phyloP scores from a whole-genome alignment of 2,888 invertebrate species.

The Sisyra nigra region DNA sequence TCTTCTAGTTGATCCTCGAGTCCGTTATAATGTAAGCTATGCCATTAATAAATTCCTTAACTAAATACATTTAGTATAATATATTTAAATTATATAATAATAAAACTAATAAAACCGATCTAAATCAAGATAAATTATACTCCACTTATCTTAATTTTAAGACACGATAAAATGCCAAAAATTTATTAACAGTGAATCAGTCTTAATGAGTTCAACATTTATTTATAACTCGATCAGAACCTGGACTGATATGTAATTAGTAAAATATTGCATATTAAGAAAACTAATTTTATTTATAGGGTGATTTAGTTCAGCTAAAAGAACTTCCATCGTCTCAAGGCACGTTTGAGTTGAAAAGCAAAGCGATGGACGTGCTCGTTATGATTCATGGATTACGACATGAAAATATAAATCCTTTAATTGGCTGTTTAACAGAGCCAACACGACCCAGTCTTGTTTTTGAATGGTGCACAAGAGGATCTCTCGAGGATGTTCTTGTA shows the following conservation, averaged over 20 bases:
- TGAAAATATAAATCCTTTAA: slow-evolving; percentile 79
- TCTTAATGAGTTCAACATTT: too few relatives aligned
- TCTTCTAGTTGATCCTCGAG: slow-evolving; percentile 51
- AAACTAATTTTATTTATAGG: slow-evolving; percentile 34
- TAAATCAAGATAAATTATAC: too few relatives aligned
- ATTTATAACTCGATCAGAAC: too few relatives aligned
- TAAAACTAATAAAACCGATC: too few relatives aligned
- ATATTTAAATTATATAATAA: too few relatives aligned
- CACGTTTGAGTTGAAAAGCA: slow-evolving; percentile 57
- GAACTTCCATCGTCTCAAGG: slow-evolving; percentile 43
- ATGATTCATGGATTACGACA: slow-evolving; percentile 73
- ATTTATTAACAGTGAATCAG: background rate
- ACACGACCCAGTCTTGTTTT: slow-evolving; percentile 66
- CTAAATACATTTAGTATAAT: too few relatives aligned
- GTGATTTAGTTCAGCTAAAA: slow-evolving; percentile 79
- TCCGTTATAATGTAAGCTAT: slow-evolving; percentile 63
- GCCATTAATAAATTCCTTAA: too few relatives aligned
- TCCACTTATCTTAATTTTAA: background rate
- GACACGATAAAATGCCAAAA: background rate
- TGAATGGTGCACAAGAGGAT: slow-evolving; percentile 78
- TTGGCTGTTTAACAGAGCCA: slow-evolving; percentile 71
- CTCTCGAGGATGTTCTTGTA: slow-evolving; percentile 72
- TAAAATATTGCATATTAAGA: too few relatives aligned
- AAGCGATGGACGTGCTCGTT: slow-evolving; percentile 62
- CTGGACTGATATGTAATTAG: too few relatives aligned